Base-by-base conservation (phyloP, 2,888 invertebrate genomes). In the Ametastegia equiseti region DNA sequence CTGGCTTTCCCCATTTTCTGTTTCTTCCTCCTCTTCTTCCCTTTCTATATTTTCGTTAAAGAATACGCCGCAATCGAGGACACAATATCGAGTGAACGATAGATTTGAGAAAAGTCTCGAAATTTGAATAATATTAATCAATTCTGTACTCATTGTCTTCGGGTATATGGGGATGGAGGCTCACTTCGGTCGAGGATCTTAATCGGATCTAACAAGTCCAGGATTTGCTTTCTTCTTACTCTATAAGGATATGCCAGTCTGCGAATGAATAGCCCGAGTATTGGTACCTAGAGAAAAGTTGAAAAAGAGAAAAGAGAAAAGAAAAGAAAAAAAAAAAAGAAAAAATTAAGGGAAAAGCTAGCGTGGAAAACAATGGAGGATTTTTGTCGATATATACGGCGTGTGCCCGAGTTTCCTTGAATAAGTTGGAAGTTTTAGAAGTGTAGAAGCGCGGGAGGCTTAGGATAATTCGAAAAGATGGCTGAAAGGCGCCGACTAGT, bases 401-500 rank as follows among this genome's bases (percentile, higher is more conserved):
- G 54, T 36, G 80, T 71, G 42, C 71, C 27, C 71, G 27, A 45
- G 47, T 23, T n/a, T 71, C 30, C 15, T 30, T 0, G 71, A 71
- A 84, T 81, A 50, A 81, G n/a, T n/a, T n/a, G n/a, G n/a, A n/a
- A n/a, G n/a, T n/a, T n/a, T n/a, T n/a, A n/a, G n/a, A n/a, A n/a
- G n/a, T n/a, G n/a, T n/a, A n/a, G n/a, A n/a, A n/a, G n/a, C n/a
- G n/a, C n/a, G n/a, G n/a, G n/a, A n/a, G 85, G 86, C 86, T 88
- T 86, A 86, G 88, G 88, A 88, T 90, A 91, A 91, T 91, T 90
- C 88, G 86, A 86, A 81, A 83, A 86, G 90, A 90, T 87, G 86
- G 87, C 84, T 87, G 86, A 86, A 89, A 89, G 88, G 86, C 84
- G 87, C 88, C 88, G 84, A 85, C 84, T 13, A 13, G n/a, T n/a